Evolutionary conservation across 2,888 invertebrate genomes (phyloP).

Genomic region (Ennomos fuscantarius): DNA sequence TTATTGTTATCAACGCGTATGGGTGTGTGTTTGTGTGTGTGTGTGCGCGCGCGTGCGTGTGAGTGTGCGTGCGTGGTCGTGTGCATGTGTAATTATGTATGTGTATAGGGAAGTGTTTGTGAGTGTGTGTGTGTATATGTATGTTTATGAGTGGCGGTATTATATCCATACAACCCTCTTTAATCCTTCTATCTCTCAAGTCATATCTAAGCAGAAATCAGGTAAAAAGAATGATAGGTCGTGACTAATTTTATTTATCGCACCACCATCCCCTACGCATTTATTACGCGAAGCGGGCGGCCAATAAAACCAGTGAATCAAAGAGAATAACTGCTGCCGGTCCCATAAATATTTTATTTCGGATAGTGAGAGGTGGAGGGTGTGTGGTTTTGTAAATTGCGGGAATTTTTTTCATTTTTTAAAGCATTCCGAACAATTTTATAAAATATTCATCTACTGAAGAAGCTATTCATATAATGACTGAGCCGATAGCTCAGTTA

Average conservation of each 20-base stretch:
- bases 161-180: neutral
- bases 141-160: too few species aligned
- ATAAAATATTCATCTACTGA: too few species aligned
- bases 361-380: conserved; percentile 80
- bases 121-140: too few species aligned
- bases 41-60: too few species aligned
- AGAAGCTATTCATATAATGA: too few species aligned
- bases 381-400: conserved; percentile 41
- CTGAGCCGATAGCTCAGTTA: too few species aligned
- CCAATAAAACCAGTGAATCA: conserved; percentile 85
- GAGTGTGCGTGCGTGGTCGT: too few species aligned
- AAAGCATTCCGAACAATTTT: too few species aligned
- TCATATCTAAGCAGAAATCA: conserved; percentile 37
- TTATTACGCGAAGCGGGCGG: conserved; percentile 76
- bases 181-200: neutral
- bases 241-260: conserved; percentile 83
- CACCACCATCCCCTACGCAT: conserved; percentile 67
- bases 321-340: conserved; percentile 83
- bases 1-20: too few species aligned
- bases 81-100: too few species aligned
- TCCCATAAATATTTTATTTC: conserved; percentile 84
- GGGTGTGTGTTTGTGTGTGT: too few species aligned
- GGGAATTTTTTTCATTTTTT: conserved; percentile 15
- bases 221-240: conserved; percentile 69
- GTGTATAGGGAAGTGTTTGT: too few species aligned